Evolutionary conservation across 2,888 invertebrate species (phyloP).

Genomic region (Brassicogethes aeneus): DNA sequence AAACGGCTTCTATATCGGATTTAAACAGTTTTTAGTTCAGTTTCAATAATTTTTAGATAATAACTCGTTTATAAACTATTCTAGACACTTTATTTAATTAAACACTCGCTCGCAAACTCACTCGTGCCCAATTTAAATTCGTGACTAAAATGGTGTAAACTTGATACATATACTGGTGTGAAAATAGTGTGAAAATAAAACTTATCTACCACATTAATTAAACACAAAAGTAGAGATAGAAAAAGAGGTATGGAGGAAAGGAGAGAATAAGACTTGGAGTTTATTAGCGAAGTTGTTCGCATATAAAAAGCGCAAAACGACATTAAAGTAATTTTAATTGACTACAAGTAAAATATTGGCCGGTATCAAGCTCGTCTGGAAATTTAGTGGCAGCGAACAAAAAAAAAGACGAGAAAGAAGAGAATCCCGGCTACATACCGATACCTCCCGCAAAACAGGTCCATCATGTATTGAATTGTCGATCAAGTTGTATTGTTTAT

Average conservation of each 20-base stretch:
- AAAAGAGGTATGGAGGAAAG: neutral
- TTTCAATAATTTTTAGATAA: too few species aligned
- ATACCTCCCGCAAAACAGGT: slow-evolving; percentile 30
- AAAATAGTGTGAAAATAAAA: neutral
- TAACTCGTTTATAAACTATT: too few species aligned
- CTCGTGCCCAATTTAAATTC: too few species aligned
- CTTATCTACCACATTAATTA: neutral
- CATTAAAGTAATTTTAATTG: slow-evolving; percentile 26
- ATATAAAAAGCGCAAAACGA: slow-evolving; percentile 11
- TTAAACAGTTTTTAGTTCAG: too few species aligned
- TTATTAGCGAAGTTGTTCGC: slow-evolving; percentile 1
- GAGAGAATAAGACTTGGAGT: neutral
- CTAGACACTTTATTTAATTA: too few species aligned
- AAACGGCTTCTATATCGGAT: too few species aligned
- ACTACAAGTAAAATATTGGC: slow-evolving; percentile 26
- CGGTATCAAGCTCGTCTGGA: slow-evolving; percentile 25
- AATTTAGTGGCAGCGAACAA: slow-evolving; percentile 28
- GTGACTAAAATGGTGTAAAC: too few species aligned
- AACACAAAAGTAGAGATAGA: neutral
- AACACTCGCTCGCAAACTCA: too few species aligned
- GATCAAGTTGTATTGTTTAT: slow-evolving; percentile 34
- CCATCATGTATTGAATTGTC: slow-evolving; percentile 35
- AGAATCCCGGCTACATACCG: slow-evolving; percentile 23
- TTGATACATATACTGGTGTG: too few species aligned
- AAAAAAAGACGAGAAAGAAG: slow-evolving; percentile 24